Conservation (phyloP, 2,797 vertebrate genomes). For the Enteromius paludinosus region DNA sequence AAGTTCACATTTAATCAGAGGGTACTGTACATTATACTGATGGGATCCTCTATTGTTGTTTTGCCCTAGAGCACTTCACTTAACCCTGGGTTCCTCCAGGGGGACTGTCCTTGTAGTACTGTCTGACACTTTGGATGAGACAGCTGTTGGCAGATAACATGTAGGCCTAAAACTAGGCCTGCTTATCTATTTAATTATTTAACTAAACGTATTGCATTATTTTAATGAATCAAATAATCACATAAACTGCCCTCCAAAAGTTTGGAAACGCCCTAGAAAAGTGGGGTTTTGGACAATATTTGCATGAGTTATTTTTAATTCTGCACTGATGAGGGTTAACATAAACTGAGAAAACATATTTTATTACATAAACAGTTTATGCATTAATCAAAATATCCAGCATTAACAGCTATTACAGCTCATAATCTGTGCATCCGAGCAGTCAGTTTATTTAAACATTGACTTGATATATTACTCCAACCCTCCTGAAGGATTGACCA, state of each 20-base stretch:
- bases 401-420: too few species aligned
- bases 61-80: neutral
- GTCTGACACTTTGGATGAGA: neutral
- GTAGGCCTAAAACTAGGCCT: neutral
- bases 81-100: constrained; percentile 1
- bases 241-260: neutral
- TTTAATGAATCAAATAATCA: neutral
- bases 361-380: too few species aligned
- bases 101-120: constrained; percentile 2
- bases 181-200: neutral
- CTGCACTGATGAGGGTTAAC: too few species aligned
- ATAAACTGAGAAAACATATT: too few species aligned
- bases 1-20: neutral
- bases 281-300: too few species aligned
- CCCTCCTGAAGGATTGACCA: too few species aligned
- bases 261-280: too few species aligned
- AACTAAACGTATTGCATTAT: neutral
- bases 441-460: too few species aligned
- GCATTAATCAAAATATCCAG: too few species aligned
- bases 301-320: too few species aligned
- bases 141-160: neutral
- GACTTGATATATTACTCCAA: too few species aligned
- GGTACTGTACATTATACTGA: neutral
- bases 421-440: neutral
- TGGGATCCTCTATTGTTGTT: neutral